These are phyloP conservation scores for Arizona elegans DNA, from an alignment of 2,113 vertebrate genomes.

Conservation along the genomic window DNA sequence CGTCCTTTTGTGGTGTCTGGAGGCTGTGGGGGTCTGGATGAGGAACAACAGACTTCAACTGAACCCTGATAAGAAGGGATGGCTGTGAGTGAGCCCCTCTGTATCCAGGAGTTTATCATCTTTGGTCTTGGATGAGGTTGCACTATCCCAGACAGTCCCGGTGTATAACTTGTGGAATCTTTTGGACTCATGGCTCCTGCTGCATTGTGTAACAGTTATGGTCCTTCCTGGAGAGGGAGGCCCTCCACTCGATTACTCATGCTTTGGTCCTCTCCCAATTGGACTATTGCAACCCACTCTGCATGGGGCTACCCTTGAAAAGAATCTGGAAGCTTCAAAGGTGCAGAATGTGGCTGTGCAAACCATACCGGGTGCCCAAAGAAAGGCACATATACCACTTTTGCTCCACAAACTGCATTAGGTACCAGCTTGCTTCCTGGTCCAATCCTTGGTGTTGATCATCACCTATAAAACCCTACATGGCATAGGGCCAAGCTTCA, in stretches of 20 bases:
- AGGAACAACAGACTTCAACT: background rate
- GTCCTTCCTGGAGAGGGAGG: background rate
- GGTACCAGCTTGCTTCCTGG: background rate
- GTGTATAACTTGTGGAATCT: background rate
- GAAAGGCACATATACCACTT: background rate
- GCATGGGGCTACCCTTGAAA: background rate
- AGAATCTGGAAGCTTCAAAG: background rate
- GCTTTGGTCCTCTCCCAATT: background rate
- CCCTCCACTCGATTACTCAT: background rate
- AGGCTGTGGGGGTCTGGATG: background rate
- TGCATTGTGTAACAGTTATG: background rate
- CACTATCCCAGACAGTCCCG: background rate
- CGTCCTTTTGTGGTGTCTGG: background rate
- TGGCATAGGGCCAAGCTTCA: background rate
- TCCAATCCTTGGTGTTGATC: background rate
- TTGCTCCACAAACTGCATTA: background rate
- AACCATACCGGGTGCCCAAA: background rate
- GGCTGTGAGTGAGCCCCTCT: background rate
- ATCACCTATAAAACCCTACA: background rate
- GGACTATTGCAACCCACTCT: background rate
- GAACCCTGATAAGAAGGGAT: background rate
- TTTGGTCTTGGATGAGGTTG: background rate
- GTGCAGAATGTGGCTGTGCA: background rate
- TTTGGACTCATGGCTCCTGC: background rate
- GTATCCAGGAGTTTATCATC: background rate